Evolutionary conservation across 1,140 invertebrate genomes (phyloP), one percentile per base, ranked within the genome.

Genomic region (Drosophila asahinai): DNA sequence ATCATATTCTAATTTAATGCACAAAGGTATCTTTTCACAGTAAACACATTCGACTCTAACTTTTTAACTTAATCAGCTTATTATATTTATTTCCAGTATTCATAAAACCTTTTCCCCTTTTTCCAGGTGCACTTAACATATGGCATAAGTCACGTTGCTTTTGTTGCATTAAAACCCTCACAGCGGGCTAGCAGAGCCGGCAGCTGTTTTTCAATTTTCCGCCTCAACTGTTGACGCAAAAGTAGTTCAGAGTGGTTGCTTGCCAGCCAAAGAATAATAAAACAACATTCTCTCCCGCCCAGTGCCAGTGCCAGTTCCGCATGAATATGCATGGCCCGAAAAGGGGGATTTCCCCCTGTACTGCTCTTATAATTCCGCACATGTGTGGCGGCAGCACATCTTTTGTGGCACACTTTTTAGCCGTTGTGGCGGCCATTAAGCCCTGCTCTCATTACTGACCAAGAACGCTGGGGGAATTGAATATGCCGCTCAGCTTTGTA

Each of bases 141-240:
- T 36, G 45, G 38, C 43, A 30, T 38, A 33, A 36, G 22, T 47
- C 67, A 61, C 38, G 14, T 59, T 57, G 33, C 33, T 22, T 66
- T 65, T 79, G 63, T 65, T 78, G 52, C 47, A 58, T 42, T 75
- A 40, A 30, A 48, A 36, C 3, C 33, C 36, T 59, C 57, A 9
- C 43, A 51, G 42, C 43, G 43, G 33, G 45, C 81, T 30, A 7
- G 27, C 65, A 82, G 33, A 36, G 81, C 78, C 82, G 43, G 66
- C 73, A 81, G 81, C 86, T 86, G 86, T 80, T 89, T 89, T 89
- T 89, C 86, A 89, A 89, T 89, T 89, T 90, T 89, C 78, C 86
- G 86, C 81, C 76, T 89, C 81, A 89, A 89, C 81, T 80, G 83
- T 65, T 74, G 72, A 64, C 36, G 78, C 42, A 68, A 65, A 59